Evolutionary conservation across 2,888 invertebrate genomes (phyloP), one percentile per base, ranked within the genome.

Genomic region (Drosophila borealis): DNA sequence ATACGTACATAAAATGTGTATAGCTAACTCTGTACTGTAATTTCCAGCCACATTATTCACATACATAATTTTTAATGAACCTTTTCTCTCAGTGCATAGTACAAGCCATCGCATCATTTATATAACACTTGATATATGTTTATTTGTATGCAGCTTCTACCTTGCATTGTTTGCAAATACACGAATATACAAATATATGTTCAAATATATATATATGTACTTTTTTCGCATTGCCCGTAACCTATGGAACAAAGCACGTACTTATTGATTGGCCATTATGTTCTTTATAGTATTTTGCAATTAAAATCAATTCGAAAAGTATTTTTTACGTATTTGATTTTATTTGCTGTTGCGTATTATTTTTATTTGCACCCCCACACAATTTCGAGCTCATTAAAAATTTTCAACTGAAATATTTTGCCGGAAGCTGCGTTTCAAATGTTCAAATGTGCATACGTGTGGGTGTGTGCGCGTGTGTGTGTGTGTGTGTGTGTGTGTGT

Each of bases 391-490:
- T 87, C 87, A 87, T 87, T 87, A 87, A 89, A 87, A 87, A 79
- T 87, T 71, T 88, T 85, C 89, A 89, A 86, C 83, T 89, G 89
- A 87, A 88, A 89, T 87, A 85, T 81, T 89, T 78, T 78, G 77
- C 83, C 78, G 87, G 86, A 88, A 89, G 73, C 83, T 56, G 36
- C 64, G 44, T 65, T 83, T 54, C 64, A 69, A 69, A 74, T 74
- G 64, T 63, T 46, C 44, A 50, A 48, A 44, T 41, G 33, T 56
- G 36, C 41, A 17, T 59, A 29, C 61, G 41, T 44, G 2, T 53
- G n/a, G 17, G 33, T 44, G 36, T 62, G 49, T 61, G 17, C 55
- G 39, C 57, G 46, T 56, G 19, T 50, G 33, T 51, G 34, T 63
- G 54, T 37, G 36, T 62, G 49, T 61, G 17, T 60, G 37, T 60